Evolutionary conservation across 2,888 invertebrate genomes (phyloP).

Genomic region (Gymnocheta viridis): DNA sequence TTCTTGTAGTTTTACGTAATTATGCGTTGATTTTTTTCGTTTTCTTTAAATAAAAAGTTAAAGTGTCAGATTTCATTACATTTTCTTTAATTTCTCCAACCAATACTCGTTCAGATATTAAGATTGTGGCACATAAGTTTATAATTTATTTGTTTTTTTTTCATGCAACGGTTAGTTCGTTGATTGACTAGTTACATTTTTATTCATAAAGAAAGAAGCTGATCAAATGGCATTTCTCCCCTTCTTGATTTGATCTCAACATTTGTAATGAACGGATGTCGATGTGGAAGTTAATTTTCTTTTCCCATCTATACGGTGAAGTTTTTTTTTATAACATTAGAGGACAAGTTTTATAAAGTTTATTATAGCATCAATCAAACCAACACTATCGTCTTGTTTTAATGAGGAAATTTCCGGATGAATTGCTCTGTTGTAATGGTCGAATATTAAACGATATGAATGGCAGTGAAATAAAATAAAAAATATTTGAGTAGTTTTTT

Average conservation of each 20-base stretch:
- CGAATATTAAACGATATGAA: not conserved
- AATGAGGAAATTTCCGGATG: not conserved
- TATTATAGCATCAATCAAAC: not conserved
- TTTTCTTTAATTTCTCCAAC: constrained; percentile 8
- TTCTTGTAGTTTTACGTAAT: constrained; percentile 30
- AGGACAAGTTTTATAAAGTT: not conserved
- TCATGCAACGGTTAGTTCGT: not conserved
- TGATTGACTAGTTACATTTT: not conserved
- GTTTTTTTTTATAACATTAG: not conserved
- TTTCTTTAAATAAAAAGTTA: constrained; percentile 13
- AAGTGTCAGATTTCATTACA: constrained; percentile 39
- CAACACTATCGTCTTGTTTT: constrained; percentile 3
- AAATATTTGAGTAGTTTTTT: too few species aligned
- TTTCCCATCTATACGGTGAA: not conserved
- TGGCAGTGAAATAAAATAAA: too few species aligned
- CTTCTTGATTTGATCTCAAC: not conserved
- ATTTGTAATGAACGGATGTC: not conserved
- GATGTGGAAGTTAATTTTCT: not conserved
- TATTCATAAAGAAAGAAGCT: not conserved
- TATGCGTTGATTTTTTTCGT: constrained; percentile 41
- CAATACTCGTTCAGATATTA: not conserved
- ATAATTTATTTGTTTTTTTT: not conserved
- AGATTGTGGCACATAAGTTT: constrained; percentile 1
- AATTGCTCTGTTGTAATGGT: not conserved
- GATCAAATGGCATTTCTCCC: not conserved